Evolutionary conservation across 64 coral and sea anemone species (phyloP).

Genomic region (Stylophora pistillata): DNA sequence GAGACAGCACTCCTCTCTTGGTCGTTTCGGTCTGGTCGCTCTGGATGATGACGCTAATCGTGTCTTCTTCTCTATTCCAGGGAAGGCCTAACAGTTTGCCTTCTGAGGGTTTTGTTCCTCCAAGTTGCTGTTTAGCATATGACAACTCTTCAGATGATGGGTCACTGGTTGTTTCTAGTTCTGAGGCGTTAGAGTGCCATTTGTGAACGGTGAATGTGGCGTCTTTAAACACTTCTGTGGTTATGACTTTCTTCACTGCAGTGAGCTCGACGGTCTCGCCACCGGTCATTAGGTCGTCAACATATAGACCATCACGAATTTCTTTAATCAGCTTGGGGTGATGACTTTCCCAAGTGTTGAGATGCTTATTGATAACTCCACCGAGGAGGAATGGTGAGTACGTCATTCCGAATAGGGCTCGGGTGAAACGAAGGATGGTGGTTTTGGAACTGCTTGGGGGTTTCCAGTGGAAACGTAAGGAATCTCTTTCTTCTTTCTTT

Average conservation of each 20-base stretch:
- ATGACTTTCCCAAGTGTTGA: slow-evolving; percentile 47
- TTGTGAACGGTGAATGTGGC: slow-evolving; percentile 61
- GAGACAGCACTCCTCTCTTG: slow-evolving; percentile 55
- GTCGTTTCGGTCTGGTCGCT: slow-evolving; percentile 17
- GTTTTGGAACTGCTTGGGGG: slow-evolving; percentile 5
- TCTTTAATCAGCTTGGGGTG: slow-evolving; percentile 36
- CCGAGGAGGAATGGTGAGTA: slow-evolving; percentile 62
- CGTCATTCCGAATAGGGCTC: slow-evolving; percentile 60
- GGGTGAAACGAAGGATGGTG: slow-evolving; percentile 39
- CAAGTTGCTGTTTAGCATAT: slow-evolving; percentile 52
- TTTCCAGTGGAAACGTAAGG: neutral
- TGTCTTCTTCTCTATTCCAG: slow-evolving; percentile 58
- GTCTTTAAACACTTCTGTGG: slow-evolving; percentile 61
- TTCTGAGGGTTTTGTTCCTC: slow-evolving; percentile 37
- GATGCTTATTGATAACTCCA: slow-evolving; percentile 66
- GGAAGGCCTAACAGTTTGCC: slow-evolving; percentile 51
- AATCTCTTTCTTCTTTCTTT: neutral
- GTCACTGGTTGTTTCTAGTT: slow-evolving; percentile 24
- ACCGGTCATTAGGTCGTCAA: slow-evolving; percentile 65
- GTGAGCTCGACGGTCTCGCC: slow-evolving; percentile 45
- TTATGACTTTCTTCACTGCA: slow-evolving; percentile 43
- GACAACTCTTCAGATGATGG: slow-evolving; percentile 12
- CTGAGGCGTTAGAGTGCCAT: slow-evolving; percentile 62
- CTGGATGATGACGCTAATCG: slow-evolving; percentile 28
- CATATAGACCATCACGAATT: slow-evolving; percentile 57